Conservation (phyloP, 2,113 vertebrate species). For the Nerophis lumbriciformis region DNA sequence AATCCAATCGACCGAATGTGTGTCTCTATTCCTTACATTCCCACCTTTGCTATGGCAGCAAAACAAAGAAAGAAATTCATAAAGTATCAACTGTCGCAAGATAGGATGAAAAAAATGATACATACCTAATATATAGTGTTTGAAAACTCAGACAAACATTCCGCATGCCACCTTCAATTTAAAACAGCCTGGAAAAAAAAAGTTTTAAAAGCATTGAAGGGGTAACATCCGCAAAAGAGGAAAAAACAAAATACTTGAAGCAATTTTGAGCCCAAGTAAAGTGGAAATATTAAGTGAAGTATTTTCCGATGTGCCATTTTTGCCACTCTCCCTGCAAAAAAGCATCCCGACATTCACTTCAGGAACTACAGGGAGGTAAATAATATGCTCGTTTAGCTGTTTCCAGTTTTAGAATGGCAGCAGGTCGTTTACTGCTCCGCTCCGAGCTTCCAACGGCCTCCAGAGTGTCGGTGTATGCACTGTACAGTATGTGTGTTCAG, state of each 20-base stretch:
- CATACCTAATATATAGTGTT: too few species aligned
- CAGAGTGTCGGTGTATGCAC: constrained; percentile 17
- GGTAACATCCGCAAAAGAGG: not conserved
- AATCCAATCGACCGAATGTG: too few species aligned
- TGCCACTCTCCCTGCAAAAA: not conserved
- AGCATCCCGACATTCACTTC: not conserved
- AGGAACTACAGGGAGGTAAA: constrained; percentile 27
- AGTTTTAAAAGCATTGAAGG: not conserved
- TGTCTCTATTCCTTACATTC: too few species aligned
- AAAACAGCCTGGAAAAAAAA: not conserved
- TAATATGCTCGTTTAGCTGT: constrained; percentile 33
- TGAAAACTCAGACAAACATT: too few species aligned
- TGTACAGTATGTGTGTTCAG: not conserved
- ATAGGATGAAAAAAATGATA: too few species aligned
- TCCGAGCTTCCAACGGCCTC: constrained; percentile 45
- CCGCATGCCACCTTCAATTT: not conserved
- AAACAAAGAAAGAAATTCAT: not conserved
- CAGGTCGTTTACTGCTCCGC: constrained; percentile 48
- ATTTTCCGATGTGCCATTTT: not conserved
- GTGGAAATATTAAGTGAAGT: not conserved
- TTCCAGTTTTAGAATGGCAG: constrained; percentile 28
- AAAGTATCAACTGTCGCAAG: too few species aligned
- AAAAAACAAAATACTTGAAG: not conserved
- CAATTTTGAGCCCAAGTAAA: not conserved
- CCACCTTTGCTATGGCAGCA: too few species aligned